Evolutionary conservation across 2,888 invertebrate genomes (phyloP).

Genomic region (Mimachlamys varia): DNA sequence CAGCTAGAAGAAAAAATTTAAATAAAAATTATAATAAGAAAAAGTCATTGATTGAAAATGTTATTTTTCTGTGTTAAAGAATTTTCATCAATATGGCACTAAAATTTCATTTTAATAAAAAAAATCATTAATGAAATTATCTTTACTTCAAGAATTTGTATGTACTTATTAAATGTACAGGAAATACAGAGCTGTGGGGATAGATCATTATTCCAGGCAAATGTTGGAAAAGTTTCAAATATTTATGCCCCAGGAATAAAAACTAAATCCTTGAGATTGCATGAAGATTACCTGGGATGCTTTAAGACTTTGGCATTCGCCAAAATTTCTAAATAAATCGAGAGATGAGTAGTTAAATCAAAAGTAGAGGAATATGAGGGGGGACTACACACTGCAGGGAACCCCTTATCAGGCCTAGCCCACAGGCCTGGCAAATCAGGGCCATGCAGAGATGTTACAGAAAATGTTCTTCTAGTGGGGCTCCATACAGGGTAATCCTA

Average conservation of each 20-base stretch:
- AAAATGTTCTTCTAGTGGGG: not conserved
- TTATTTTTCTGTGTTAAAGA: no score
- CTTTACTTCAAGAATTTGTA: not conserved
- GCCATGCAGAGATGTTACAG: not conserved
- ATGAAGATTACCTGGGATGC: not conserved
- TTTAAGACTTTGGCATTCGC: slow-evolving; percentile 12
- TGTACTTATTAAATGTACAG: not conserved
- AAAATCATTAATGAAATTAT: no score
- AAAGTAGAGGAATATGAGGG: not conserved
- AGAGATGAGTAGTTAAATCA: slow-evolving; percentile 3
- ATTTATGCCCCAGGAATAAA: slow-evolving; percentile 28
- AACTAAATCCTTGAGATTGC: not conserved
- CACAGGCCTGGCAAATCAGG: not conserved
- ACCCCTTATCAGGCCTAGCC: not conserved
- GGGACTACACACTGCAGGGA: not conserved
- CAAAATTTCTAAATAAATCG: not conserved
- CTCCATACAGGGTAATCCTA: not conserved
- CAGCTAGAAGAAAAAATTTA: no score
- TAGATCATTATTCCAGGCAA: not conserved
- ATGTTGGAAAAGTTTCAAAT: slow-evolving; percentile 5
- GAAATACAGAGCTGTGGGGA: not conserved
- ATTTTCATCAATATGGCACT: no score
- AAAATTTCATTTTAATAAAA: no score
- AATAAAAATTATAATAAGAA: no score
- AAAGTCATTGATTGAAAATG: no score